These are phyloP conservation scores for Catalaphyllia jardinei DNA, from an alignment of 64 coral and sea anemone species.

Conservation along the genomic window DNA sequence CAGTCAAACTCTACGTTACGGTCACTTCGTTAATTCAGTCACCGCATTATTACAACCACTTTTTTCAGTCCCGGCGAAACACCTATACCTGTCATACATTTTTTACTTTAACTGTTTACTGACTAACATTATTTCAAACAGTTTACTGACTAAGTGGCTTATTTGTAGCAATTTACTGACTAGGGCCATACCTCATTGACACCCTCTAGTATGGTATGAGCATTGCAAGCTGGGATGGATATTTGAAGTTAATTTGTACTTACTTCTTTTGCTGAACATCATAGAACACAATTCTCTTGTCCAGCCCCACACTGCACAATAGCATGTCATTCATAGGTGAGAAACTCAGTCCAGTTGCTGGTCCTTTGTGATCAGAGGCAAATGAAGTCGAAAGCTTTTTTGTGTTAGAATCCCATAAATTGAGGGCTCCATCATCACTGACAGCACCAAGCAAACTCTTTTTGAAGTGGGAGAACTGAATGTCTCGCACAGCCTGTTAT, in stretches of 20 bases:
- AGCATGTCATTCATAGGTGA: constrained; percentile 99
- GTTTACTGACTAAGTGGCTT: too few relatives aligned
- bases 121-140: too few relatives aligned
- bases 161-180: too few relatives aligned
- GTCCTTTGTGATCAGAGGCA: constrained; percentile 86
- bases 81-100: too few relatives aligned
- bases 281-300: constrained; percentile 96
- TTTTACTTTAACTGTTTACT: too few relatives aligned
- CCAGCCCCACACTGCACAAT: constrained; percentile 78
- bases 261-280: constrained; percentile 94
- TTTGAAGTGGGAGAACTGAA: constrained; percentile 96
- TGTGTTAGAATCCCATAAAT: constrained; percentile 93
- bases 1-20: too few relatives aligned
- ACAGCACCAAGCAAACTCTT: constrained; percentile 91
- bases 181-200: too few relatives aligned
- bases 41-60: too few relatives aligned
- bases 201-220: too few relatives aligned
- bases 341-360: constrained; percentile 81
- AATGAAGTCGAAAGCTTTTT: constrained; percentile 90
- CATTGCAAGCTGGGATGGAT: too few relatives aligned
- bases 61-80: too few relatives aligned
- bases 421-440: constrained; percentile 95
- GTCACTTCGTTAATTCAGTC: too few relatives aligned
- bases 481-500: constrained; percentile 68
- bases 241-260: constrained; percentile 63